Percentiles rank a stretch among this genome's conserved stretches.
These are phyloP conservation scores for Zalophus californianus DNA, from an alignment of 2,797 vertebrate genomes.

Conservation along the genomic window DNA sequence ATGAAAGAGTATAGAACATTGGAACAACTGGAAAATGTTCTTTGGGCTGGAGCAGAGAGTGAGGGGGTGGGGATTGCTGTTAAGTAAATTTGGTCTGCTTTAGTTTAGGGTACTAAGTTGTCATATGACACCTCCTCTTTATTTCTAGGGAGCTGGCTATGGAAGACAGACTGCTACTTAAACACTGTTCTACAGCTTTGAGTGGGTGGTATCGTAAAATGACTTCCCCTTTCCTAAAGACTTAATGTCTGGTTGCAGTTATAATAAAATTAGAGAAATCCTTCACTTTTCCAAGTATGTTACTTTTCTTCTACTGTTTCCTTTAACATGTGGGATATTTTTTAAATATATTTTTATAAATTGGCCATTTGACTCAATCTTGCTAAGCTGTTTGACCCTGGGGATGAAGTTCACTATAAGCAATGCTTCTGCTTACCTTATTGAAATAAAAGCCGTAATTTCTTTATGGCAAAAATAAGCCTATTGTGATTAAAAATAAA, in stretches of 20 bases:
- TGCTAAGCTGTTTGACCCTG: slow-evolving; percentile 60
- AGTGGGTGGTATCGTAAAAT: background rate
- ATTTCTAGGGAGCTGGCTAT: background rate
- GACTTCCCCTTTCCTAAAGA: background rate
- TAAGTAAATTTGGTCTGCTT: background rate
- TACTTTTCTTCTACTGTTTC: slow-evolving; percentile 31
- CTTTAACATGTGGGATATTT: background rate
- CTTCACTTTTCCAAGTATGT: slow-evolving; percentile 22
- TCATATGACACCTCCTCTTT: background rate
- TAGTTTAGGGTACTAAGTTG: background rate
- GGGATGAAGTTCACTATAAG: slow-evolving; percentile 50
- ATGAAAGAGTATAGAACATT: background rate
- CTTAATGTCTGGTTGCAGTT: background rate
- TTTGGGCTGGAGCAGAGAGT: background rate
- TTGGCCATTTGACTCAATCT: slow-evolving; percentile 58
- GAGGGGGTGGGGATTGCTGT: background rate
- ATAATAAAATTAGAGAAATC: background rate
- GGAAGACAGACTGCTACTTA: slow-evolving; percentile 45
- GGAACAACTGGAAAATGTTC: background rate
- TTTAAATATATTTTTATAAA: slow-evolving; percentile 52
- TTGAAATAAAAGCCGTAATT: slow-evolving; percentile 62
- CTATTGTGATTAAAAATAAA: slow-evolving; percentile 66
- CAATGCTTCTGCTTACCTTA: slow-evolving; percentile 53
- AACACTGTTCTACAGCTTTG: background rate
- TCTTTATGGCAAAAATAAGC: slow-evolving; percentile 57